phyloP scores from a whole-genome alignment of 2,113 vertebrate genomes.

The Phrynosoma blainvillii region DNA sequence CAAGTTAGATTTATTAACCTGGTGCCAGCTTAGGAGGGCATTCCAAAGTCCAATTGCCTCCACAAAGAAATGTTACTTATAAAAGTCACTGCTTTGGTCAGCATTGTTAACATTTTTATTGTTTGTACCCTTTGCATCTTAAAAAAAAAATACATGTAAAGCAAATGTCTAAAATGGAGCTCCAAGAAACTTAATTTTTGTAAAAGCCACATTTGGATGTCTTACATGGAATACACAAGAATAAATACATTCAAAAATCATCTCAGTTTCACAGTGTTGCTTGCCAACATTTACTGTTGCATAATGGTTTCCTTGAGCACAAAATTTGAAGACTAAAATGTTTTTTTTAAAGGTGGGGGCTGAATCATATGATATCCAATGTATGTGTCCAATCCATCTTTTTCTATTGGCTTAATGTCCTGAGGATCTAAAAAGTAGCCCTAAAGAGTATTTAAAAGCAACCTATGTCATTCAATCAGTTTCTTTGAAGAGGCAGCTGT shows the following conservation, averaged over 20 bases:
- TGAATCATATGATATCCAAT: conserved; percentile 19
- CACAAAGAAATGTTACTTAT: neutral
- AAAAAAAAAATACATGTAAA: neutral
- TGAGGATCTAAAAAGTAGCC: conserved; percentile 66
- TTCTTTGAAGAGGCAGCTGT: conserved; percentile 75
- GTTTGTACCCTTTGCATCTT: neutral
- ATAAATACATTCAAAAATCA: conserved; percentile 15
- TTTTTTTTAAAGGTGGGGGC: too few relatives aligned
- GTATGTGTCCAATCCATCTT: conserved; percentile 34
- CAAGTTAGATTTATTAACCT: neutral
- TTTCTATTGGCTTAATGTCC: conserved; percentile 40
- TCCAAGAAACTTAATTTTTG: neutral
- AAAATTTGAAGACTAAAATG: conserved; percentile 34
- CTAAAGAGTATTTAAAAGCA: conserved; percentile 64
- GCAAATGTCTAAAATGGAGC: conserved; percentile 1
- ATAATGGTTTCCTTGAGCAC: conserved; percentile 5
- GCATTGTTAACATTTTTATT: neutral
- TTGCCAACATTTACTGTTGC: conserved; percentile 40
- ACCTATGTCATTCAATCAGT: conserved; percentile 72
- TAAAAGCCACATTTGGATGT: neutral
- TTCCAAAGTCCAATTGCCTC: neutral
- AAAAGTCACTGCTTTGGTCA: neutral
- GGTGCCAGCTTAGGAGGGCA: neutral
- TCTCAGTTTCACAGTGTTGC: conserved; percentile 4
- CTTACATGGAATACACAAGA: neutral